Conservation (phyloP, 1,140 invertebrate genomes). For the Drosophila arizonae region DNA sequence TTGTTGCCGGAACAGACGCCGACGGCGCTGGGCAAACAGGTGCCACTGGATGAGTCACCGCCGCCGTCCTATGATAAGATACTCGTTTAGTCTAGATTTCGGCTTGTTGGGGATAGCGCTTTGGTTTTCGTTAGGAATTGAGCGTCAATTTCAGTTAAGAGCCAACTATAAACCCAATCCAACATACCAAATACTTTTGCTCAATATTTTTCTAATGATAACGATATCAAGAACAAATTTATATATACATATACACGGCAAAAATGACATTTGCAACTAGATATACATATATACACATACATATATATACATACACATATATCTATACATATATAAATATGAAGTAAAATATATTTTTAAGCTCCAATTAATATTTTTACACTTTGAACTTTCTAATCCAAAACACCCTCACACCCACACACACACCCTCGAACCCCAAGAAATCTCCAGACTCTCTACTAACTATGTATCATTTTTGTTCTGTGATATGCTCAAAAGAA, state of each 20-base stretch:
- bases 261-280: constrained; percentile 49
- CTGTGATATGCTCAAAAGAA: constrained; percentile 79
- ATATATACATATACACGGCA: constrained; percentile 72
- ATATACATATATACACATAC: constrained; percentile 39
- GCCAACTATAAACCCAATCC: constrained; percentile 26
- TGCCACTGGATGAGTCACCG: constrained; percentile 83
- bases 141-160: constrained; percentile 57
- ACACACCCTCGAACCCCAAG: neutral
- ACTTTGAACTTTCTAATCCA: constrained; percentile 59
- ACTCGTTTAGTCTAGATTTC: constrained; percentile 72
- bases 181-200: constrained; percentile 58
- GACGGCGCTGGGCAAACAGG: constrained; percentile 65
- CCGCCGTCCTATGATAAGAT: constrained; percentile 86
- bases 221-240: constrained; percentile 63
- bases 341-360: constrained; percentile 63
- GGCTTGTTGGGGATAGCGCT: constrained; percentile 10
- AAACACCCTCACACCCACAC: constrained; percentile 11
- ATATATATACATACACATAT: constrained; percentile 53
- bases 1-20: constrained; percentile 84
- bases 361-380: constrained; percentile 68
- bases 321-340: constrained; percentile 47
- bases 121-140: constrained; percentile 54
- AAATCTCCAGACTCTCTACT: constrained; percentile 53
- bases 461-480: constrained; percentile 75
- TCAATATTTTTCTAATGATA: constrained; percentile 74